Base-by-base conservation (phyloP, 2,888 invertebrate genomes). In the Lithophane semibrunnea region DNA sequence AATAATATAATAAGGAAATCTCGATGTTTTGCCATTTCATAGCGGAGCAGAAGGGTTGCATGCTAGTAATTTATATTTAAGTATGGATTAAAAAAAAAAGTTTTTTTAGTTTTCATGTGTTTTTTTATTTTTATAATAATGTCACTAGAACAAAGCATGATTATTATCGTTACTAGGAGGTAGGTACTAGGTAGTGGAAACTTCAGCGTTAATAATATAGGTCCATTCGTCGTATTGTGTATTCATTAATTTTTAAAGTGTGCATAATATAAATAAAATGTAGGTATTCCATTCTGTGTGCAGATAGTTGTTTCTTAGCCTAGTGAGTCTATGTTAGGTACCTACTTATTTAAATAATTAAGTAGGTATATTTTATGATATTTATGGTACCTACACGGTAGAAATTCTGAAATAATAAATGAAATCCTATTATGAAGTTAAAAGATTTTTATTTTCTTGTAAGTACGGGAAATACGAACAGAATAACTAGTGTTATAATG, bases 331-430 rank as follows among this genome's bases (percentile, higher is more conserved):
- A 29, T 52, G 29, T 67, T 9, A 52, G 29, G 8, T 52, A 67
- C 3, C 10, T 29, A 37, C n/a, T 9, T 49, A 49, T 9, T 49
- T 67, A 49, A 67, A 67, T 67, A 29, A 65, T 44, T 29, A 8
- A 0, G 16, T 18, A 8, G 47, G 16, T 18, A 7, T 7, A 52
- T 52, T 21, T 21, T 67, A 67, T 29, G 5, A n/a, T n/a, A n/a
- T n/a, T n/a, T n/a, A n/a, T n/a, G n/a, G n/a, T n/a, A n/a, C n/a
- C n/a, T 52, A 29, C 21, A 67, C 21, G 54, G 29, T 52, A 67
- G 13, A 24, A 68, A 42, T 54, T 21, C 21, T 47, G 49, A 24
- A 72, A 37, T 42, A 72, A 72, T 69, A 72, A 72, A 49, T 49
- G 9, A 52, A 52, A 67, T 67, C 67, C 21, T 49, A n/a, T 24